Evolutionary conservation across 2,888 invertebrate species (phyloP).

Genomic region (Pachydiplax longipennis): DNA sequence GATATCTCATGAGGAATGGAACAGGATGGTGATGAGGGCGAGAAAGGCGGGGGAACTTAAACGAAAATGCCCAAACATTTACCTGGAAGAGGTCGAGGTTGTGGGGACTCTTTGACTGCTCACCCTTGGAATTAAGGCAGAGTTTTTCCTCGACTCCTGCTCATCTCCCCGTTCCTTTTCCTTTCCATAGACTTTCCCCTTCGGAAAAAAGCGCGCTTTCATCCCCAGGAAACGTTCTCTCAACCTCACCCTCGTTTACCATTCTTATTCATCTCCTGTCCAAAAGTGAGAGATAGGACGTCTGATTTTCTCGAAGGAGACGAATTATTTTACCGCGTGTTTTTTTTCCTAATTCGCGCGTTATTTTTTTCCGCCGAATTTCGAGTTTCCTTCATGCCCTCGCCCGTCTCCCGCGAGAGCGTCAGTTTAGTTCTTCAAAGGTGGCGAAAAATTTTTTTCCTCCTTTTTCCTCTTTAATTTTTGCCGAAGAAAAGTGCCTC

Average conservation of each 20-base stretch:
- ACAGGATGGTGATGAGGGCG: background rate
- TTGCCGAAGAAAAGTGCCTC: background rate
- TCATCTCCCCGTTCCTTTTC: background rate
- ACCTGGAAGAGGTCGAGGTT: background rate
- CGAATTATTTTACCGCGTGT: background rate
- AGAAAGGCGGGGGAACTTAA: background rate
- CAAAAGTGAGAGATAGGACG: background rate
- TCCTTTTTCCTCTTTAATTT: background rate
- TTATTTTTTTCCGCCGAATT: background rate
- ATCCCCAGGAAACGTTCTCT: background rate
- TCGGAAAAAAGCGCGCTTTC: too few relatives aligned
- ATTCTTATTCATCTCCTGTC: background rate
- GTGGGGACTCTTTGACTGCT: background rate
- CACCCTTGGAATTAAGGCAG: background rate
- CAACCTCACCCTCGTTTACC: background rate
- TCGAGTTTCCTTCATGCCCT: background rate
- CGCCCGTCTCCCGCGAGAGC: background rate
- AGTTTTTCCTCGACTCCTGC: background rate
- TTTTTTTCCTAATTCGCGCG: background rate
- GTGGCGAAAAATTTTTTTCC: background rate
- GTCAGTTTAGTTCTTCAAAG: background rate
- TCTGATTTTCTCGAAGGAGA: conserved; percentile 1
- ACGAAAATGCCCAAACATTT: conserved; percentile 23
- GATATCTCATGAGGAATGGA: background rate
- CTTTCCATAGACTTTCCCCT: background rate